These are phyloP conservation scores for Drosophila subobscura DNA, from an alignment of 1,140 invertebrate species.

Conservation along the genomic window DNA sequence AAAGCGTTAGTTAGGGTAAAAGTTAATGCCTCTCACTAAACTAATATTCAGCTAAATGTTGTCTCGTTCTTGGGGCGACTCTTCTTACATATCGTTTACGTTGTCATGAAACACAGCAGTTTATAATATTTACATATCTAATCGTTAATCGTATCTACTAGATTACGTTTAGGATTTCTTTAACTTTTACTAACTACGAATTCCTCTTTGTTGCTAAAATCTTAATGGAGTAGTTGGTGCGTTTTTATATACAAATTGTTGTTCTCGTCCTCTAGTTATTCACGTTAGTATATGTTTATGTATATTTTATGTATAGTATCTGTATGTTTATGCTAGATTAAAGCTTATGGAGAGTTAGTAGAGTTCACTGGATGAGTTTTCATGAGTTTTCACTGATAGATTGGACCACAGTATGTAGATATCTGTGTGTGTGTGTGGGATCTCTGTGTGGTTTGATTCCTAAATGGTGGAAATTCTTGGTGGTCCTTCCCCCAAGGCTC, in stretches of 20 bases:
- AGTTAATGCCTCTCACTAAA: slow-evolving; percentile 47
- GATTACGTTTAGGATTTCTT: slow-evolving; percentile 55
- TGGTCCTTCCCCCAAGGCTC: neutral
- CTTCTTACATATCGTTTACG: slow-evolving; percentile 67
- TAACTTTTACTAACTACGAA: slow-evolving; percentile 72
- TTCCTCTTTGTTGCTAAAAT: slow-evolving; percentile 63
- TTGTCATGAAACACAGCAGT: slow-evolving; percentile 83
- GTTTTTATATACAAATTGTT: slow-evolving; percentile 79
- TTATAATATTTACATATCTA: slow-evolving; percentile 66
- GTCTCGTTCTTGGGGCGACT: slow-evolving; percentile 19
- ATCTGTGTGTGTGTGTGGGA: neutral
- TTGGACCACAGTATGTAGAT: slow-evolving; percentile 15
- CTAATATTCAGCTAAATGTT: slow-evolving; percentile 39
- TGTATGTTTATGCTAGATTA: slow-evolving; percentile 51
- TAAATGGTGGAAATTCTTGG: neutral
- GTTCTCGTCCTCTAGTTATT: slow-evolving; percentile 55
- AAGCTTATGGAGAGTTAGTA: slow-evolving; percentile 78
- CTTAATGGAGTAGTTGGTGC: slow-evolving; percentile 80
- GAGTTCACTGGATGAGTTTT: slow-evolving; percentile 64
- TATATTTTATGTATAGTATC: slow-evolving; percentile 3
- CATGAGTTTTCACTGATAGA: slow-evolving; percentile 24
- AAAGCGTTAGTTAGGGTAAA: slow-evolving; percentile 55
- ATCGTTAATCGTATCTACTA: slow-evolving; percentile 41
- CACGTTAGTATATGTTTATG: slow-evolving; percentile 2
- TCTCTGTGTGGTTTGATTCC: neutral